phyloP scores from a whole-genome alignment of 2,797 vertebrate species.

The Cygnus olor region DNA sequence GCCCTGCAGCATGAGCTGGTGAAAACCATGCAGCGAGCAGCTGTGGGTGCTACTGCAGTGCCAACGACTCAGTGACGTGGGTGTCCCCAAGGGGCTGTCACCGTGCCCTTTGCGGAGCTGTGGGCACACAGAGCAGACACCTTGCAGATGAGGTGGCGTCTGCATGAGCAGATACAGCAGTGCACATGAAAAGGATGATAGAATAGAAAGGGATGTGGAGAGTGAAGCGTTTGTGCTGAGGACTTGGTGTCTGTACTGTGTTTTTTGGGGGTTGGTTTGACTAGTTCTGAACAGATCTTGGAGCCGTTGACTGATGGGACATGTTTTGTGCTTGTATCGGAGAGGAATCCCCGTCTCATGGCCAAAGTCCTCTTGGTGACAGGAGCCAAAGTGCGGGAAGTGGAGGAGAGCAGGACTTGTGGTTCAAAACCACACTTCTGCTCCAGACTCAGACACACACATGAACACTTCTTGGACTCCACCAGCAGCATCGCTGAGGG shows the following conservation, averaged over 20 bases:
- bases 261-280: not conserved
- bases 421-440: not conserved
- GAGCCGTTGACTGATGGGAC: accelerated
- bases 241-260: not conserved
- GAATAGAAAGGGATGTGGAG: not conserved
- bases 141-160: not conserved
- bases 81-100: not conserved
- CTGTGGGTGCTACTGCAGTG: not conserved
- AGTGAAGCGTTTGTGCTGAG: not conserved
- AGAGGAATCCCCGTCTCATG: not conserved
- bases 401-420: not conserved
- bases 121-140: accelerated
- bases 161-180: not conserved
- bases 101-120: too few relatives aligned
- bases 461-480: not conserved
- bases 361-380: not conserved
- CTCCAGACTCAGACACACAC: not conserved
- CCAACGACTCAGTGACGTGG: not conserved
- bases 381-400: not conserved
- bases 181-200: not conserved
- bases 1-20: not conserved
- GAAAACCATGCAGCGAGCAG: too few relatives aligned
- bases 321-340: not conserved
- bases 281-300: not conserved
- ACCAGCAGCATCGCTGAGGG: not conserved